Conservation (phyloP, 2,888 invertebrate species). For the Nomada fabriciana region DNA sequence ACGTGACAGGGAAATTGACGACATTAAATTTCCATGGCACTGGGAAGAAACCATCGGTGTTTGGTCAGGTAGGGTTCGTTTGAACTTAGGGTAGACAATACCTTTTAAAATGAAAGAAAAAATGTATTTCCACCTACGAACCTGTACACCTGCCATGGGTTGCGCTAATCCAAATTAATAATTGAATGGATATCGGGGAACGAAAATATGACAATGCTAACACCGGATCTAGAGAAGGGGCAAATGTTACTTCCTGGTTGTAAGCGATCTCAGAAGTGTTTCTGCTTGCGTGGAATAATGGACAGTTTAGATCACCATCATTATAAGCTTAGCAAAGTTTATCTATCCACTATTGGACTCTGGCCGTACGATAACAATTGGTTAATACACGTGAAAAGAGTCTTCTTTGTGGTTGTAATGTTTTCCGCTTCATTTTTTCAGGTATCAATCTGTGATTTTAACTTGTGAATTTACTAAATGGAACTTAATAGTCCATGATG, state of each 20-base stretch:
- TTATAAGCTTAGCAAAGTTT: background rate
- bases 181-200: background rate
- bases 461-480: too few relatives aligned
- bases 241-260: background rate
- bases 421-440: too few relatives aligned
- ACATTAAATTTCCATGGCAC: slow-evolving; percentile 29
- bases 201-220: background rate
- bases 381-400: background rate
- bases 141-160: background rate
- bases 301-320: background rate
- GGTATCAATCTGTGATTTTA: background rate
- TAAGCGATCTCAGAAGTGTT: background rate
- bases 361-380: slow-evolving; percentile 17
- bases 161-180: slow-evolving; percentile 2
- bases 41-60: slow-evolving; percentile 23
- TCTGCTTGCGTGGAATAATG: slow-evolving; percentile 1
- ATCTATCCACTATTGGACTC: slow-evolving; percentile 15
- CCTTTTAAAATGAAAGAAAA: background rate
- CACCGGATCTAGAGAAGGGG: background rate
- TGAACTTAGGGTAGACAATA: background rate
- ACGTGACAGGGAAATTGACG: background rate
- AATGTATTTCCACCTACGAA: background rate
- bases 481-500: too few relatives aligned
- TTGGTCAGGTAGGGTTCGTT: background rate
- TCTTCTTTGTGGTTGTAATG: rapidly evolving